These are phyloP conservation scores for Diabrotica virgifera DNA, from an alignment of 1,140 invertebrate species.

Conservation along the genomic window DNA sequence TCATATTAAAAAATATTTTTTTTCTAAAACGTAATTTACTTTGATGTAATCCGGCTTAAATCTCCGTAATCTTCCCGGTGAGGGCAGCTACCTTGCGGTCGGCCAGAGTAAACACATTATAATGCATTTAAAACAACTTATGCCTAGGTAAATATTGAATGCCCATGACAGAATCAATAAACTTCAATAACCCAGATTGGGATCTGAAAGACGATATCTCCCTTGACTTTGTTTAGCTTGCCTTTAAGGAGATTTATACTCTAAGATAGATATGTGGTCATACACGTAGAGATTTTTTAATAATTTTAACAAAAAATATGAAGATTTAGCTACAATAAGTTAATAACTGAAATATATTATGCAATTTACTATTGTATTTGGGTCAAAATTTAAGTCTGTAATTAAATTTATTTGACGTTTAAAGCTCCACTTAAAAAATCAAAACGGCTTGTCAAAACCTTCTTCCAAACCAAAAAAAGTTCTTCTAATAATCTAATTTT, in stretches of 20 bases:
- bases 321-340: too few species aligned
- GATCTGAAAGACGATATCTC: conserved; percentile 28
- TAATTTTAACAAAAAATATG: too few species aligned
- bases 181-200: conserved; percentile 29
- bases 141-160: conserved; percentile 29
- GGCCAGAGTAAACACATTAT: conserved; percentile 27
- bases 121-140: conserved; percentile 31
- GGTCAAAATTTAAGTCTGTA: too few species aligned
- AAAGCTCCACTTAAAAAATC: too few species aligned
- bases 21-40: too few species aligned
- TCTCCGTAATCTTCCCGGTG: background rate
- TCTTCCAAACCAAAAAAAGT: too few species aligned
- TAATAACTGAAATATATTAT: too few species aligned
- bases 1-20: too few species aligned
- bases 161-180: conserved; percentile 31
- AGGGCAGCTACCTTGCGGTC: background rate
- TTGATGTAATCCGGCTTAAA: background rate
- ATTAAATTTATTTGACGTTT: too few species aligned
- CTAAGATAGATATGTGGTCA: conserved; percentile 6
- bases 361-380: too few species aligned
- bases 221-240: conserved; percentile 26
- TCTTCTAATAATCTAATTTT: too few species aligned
- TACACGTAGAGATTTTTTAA: background rate
- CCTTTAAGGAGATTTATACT: conserved; percentile 24
- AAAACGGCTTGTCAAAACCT: too few species aligned